Base-by-base conservation (phyloP, 2,888 invertebrate species). In the Tuberolachnus salignus region DNA sequence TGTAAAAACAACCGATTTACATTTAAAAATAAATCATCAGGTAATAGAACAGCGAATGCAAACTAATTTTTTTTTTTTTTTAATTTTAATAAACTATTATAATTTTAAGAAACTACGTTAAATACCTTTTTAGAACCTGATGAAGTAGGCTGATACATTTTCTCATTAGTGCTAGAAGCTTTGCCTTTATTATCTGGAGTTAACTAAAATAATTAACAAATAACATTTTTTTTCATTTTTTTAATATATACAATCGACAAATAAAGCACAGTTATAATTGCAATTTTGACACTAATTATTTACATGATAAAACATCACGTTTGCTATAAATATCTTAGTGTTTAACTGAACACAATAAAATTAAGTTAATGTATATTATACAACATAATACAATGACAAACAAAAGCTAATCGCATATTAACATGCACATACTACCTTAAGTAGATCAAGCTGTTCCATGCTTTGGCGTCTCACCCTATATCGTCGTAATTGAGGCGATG, bases 391-490 rank as follows among this genome's bases (percentile, higher is more conserved):
- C 13, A 34, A 51, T 21, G 46, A 49, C 49, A 53, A 57, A 59
- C n/a, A 67, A 61, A 71, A 51, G 75, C 67, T 72, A 42, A 14
- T 53, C 53, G 71, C 53, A 51, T 73, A 80, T 66, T 51, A 70
- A 83, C 81, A 82, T 82, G 82, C 83, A 84, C 73, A 81, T 81
- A 81, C 82, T 83, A 93, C 92, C 89, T 95, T 95, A 86, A 97
- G 93, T 57, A 97, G 89, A 85, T 96, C 94, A 86, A 98, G 90
- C 85, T 96, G 95, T 86, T 97, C 97, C 97, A 97, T 97, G 87
- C 94, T 95, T 86, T 95, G 94, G 61, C 94, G 89, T 83, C 94
- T 90, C 83, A 94, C 92, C 84, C 94, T 87, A 83, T 89, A 88
- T 83, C 84, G 82, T 57, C 85, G 84, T 19, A 84, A 82, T 42